Evolutionary conservation across 2,113 vertebrate genomes (phyloP).

Genomic region (Oryctolagus cuniculus): mOryCun1.1 NC_091436.1:30438501-30439000

Average conservation of each 20-base stretch:
- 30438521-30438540: too few species aligned
- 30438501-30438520: too few species aligned
- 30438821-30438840: background rate
- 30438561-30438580: too few species aligned
- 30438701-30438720: background rate
- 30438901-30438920: background rate
- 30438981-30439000: background rate
- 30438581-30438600: too few species aligned
- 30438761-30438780: constrained; percentile 25
- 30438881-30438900: background rate
- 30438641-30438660: too few species aligned
- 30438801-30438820: constrained; percentile 23
- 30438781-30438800: constrained; percentile 7
- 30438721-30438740: background rate
- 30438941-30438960: background rate
- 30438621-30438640: too few species aligned
- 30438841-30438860: background rate
- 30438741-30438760: constrained; percentile 12
- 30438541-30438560: too few species aligned
- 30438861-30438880: background rate
- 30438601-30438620: too few species aligned
- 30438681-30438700: too few species aligned
- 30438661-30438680: too few species aligned
- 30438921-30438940: background rate
- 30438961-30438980: background rate